A percentile compares a stretch with the other conserved stretches of the same genome.
Evolutionary conservation across 2,113 vertebrate species (phyloP).

Genomic region (Gracilinanus agilis): DNA sequence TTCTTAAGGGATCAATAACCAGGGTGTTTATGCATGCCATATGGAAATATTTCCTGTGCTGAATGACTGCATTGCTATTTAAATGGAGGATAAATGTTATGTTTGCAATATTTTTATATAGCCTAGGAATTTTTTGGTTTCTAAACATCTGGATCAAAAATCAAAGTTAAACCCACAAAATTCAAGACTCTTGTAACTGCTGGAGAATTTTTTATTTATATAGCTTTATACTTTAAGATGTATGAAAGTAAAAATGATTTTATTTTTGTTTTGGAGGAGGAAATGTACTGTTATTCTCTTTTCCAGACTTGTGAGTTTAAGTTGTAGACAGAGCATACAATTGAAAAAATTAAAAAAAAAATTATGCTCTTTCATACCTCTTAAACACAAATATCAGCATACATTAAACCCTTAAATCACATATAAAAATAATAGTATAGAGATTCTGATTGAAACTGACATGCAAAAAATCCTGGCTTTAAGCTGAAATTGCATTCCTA

Average conservation of each 20-base stretch:
- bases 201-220: slow-evolving; percentile 37
- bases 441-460: slow-evolving; percentile 7
- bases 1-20: slow-evolving; percentile 65
- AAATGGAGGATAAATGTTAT: slow-evolving; percentile 74
- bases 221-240: slow-evolving; percentile 27
- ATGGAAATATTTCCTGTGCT: slow-evolving; percentile 70
- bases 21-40: slow-evolving; percentile 64
- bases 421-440: neutral
- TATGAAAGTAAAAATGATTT: slow-evolving; percentile 43
- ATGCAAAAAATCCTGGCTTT: neutral
- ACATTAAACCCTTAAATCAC: neutral
- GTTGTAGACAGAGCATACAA: neutral
- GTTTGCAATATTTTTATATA: slow-evolving; percentile 72
- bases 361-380: neutral
- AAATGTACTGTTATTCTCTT: neutral
- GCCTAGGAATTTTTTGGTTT: slow-evolving; percentile 48
- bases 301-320: neutral
- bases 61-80: slow-evolving; percentile 59
- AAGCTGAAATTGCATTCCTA: neutral
- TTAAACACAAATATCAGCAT: slow-evolving; percentile 4
- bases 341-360: neutral
- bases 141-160: slow-evolving; percentile 47
- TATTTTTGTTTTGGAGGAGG: neutral
- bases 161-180: slow-evolving; percentile 56
- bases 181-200: neutral